Conservation (phyloP, 2,113 vertebrate genomes). For the Rhizomys pruinosus region DNA sequence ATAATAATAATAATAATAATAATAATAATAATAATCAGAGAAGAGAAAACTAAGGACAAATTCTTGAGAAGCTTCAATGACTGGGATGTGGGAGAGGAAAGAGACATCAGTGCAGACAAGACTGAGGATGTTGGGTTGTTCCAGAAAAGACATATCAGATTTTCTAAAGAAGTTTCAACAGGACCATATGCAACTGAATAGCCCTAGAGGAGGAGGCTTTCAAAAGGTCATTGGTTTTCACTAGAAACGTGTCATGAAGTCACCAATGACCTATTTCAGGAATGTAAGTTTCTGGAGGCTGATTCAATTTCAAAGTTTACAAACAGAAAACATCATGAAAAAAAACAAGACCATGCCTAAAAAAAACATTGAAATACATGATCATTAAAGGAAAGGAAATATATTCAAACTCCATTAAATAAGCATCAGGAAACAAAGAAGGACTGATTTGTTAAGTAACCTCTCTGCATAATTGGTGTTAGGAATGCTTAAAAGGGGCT, state of each 20-base stretch:
- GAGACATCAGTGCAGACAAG: not conserved
- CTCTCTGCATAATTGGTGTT: not conserved
- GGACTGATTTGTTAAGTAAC: not conserved
- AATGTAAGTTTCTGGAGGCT: conserved; percentile 33
- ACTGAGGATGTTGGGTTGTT: not conserved
- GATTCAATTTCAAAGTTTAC: conserved; percentile 40
- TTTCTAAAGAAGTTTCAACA: conserved; percentile 20
- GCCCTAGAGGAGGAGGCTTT: not conserved
- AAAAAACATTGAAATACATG: not conserved
- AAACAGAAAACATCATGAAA: conserved; percentile 26
- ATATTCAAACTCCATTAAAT: not conserved
- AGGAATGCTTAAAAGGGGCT: not conserved
- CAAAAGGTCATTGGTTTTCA: conserved; percentile 25
- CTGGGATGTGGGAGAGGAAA: not conserved
- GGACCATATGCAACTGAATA: not conserved
- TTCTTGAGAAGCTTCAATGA: not conserved
- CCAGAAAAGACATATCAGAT: not conserved
- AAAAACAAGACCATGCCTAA: not conserved
- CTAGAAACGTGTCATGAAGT: not conserved
- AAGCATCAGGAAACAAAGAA: not conserved
- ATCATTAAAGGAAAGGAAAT: conserved; percentile 52
- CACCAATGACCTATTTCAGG: not conserved
- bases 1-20: too few relatives aligned
- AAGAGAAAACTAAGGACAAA: conserved; percentile 14
- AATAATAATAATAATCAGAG: not conserved